Evolutionary conservation across 2,113 vertebrate species (phyloP), one percentile per base, ranked within the genome.

Genomic region (Aldabrachelys gigantea): DNA sequence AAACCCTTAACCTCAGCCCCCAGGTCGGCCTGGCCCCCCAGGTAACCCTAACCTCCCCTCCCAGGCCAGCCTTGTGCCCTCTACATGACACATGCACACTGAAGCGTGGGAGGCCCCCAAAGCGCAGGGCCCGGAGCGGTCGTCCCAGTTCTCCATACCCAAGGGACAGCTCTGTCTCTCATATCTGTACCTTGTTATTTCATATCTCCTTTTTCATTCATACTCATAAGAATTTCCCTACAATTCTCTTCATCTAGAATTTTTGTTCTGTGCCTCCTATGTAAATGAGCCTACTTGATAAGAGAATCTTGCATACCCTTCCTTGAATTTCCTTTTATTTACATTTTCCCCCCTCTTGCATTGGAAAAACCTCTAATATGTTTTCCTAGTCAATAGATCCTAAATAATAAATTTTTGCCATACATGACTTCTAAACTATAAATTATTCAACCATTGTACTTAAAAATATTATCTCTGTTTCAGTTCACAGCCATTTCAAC

Each of bases 401-500:
- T 72, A 22, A 80, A 56, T 84, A n/a, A 54, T 3, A 72, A 1
- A 16, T 44, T 59, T 89, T 72, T 90, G 85, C 8, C 38, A 62
- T 53, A 0, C 69, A 27, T 53, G 38, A 78, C 44, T n/a, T 41
- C 11, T 86, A 62, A 93, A 92, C 54, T 21, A 78, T 87, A 38
- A 95, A 91, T 95, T 94, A 95, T 88, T 93, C 89, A 87, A 79
- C 9, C 21, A 53, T 22, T 80, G 2, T 7, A 72, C 72, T 88
- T 89, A 50, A 87, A 93, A 90, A 35, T 29, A 47, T 80, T 86
- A 62, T 62, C 50, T 85, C 57, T 41, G 1, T 57, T 95, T 95
- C 56, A 85, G 49, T 91, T 95, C 94, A 95, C n/a, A 82, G 54
- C n/a, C 31, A 52, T 83, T 87, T 92, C 88, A 88, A 83, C 81